phyloP scores from a whole-genome alignment of 2,113 vertebrate genomes.

The Cephalopholis sonnerati region DNA sequence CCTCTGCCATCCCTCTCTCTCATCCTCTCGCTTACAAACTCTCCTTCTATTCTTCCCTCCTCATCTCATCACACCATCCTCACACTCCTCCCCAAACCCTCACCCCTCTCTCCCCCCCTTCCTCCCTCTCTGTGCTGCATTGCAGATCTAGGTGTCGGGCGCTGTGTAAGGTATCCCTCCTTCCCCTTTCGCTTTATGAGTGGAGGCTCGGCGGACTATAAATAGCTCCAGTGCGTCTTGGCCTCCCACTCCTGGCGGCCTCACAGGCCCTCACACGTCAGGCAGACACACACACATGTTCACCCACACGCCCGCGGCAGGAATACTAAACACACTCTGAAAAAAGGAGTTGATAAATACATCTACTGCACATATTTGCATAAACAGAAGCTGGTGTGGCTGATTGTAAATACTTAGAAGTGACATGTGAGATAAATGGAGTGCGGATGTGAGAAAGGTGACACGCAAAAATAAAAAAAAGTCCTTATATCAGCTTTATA shows the following conservation, averaged over 20 bases:
- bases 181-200: constrained; percentile 70
- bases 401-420: constrained; percentile 17
- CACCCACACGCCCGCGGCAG: constrained; percentile 35
- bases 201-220: constrained; percentile 72
- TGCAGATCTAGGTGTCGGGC: constrained; percentile 82
- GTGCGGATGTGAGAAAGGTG: not conserved
- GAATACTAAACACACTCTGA: constrained; percentile 50
- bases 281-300: constrained; percentile 44
- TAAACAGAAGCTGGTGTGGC: constrained; percentile 18
- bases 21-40: constrained; percentile 32
- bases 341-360: constrained; percentile 18
- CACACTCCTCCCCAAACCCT: constrained; percentile 21
- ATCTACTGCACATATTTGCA: constrained; percentile 24
- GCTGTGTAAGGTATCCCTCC: constrained; percentile 76
- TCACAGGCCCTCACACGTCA: constrained; percentile 58
- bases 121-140: constrained; percentile 79
- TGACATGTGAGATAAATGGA: constrained; percentile 5
- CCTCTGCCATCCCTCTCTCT: constrained; percentile 2
- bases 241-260: constrained; percentile 71
- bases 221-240: constrained; percentile 75
- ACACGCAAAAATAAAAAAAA: not conserved
- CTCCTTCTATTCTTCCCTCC: constrained; percentile 16
- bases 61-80: constrained; percentile 17
- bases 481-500: not conserved
- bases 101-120: constrained; percentile 8